phyloP scores from a whole-genome alignment of 2,797 vertebrate species.

The Dendrocincla fuliginosa region DNA sequence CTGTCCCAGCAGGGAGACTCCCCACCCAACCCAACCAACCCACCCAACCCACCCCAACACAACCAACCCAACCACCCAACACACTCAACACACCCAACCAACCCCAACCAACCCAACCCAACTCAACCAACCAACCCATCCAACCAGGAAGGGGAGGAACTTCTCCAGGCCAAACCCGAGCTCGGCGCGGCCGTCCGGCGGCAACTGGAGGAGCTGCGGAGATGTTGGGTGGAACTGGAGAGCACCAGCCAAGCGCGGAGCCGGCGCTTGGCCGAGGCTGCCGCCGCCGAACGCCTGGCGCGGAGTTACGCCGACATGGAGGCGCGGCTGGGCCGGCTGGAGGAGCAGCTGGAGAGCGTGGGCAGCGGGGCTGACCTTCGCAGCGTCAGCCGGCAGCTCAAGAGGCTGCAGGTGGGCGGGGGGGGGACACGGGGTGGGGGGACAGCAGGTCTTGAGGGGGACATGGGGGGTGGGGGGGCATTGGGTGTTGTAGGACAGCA shows the following conservation, averaged over 20 bases:
- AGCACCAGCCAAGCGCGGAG: neutral
- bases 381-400: neutral
- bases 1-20: rapidly evolving
- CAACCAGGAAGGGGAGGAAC: no score
- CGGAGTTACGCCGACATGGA: neutral
- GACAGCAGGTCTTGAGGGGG: no score
- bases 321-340: neutral
- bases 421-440: neutral
- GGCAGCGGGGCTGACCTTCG: neutral
- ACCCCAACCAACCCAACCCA: no score
- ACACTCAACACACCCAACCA: no score
- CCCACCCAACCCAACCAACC: no score
- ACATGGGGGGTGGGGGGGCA: no score
- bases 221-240: neutral
- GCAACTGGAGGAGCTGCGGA: neutral
- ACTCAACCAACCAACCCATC: no score
- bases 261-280: neutral
- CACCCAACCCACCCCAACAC: no score
- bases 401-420: neutral
- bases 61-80: no score
- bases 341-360: neutral
- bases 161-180: neutral
- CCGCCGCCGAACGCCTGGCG: neutral
- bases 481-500: no score
- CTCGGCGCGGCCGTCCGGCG: neutral